These are phyloP conservation scores for Myopa tessellatipennis DNA, from an alignment of 2,888 invertebrate species.

Conservation along the genomic window DNA sequence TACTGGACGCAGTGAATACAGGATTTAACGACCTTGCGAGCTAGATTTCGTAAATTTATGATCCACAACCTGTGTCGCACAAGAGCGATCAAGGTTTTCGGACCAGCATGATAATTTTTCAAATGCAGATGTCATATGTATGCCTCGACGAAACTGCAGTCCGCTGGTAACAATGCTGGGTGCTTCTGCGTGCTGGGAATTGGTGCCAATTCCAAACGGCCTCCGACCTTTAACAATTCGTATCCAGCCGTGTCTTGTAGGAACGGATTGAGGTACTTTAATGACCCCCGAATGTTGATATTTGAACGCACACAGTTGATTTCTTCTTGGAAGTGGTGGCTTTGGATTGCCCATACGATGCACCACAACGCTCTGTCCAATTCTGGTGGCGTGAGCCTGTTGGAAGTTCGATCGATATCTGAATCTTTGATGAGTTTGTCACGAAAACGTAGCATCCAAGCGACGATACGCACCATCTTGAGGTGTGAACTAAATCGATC, in stretches of 20 bases:
- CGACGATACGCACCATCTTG: slow-evolving; percentile 4
- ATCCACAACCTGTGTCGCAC: slow-evolving; percentile 38
- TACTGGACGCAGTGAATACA: slow-evolving; percentile 39
- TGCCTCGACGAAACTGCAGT: slow-evolving; percentile 32
- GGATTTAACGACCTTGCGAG: slow-evolving; percentile 30
- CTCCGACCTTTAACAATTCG: slow-evolving; percentile 42
- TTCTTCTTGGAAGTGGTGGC: slow-evolving; percentile 33
- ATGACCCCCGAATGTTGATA: not conserved
- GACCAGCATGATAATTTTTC: slow-evolving; percentile 43
- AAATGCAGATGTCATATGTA: slow-evolving; percentile 42
- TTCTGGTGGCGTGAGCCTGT: not conserved
- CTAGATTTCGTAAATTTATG: slow-evolving; percentile 36
- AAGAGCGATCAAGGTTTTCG: slow-evolving; percentile 41
- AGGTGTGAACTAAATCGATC: slow-evolving; percentile 15
- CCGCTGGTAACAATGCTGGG: slow-evolving; percentile 33
- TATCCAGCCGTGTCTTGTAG: slow-evolving; percentile 36
- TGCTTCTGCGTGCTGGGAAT: slow-evolving; percentile 31
- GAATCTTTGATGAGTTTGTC: not conserved
- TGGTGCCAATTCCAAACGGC: slow-evolving; percentile 32
- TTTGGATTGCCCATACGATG: slow-evolving; percentile 35
- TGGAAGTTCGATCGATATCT: not conserved
- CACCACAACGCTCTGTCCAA: not conserved
- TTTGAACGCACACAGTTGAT: not conserved
- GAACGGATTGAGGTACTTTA: slow-evolving; percentile 45
- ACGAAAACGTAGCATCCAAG: slow-evolving; percentile 22